Conservation (phyloP, 1,140 invertebrate genomes). For the honey bee (Apis mellifera) region DNA sequence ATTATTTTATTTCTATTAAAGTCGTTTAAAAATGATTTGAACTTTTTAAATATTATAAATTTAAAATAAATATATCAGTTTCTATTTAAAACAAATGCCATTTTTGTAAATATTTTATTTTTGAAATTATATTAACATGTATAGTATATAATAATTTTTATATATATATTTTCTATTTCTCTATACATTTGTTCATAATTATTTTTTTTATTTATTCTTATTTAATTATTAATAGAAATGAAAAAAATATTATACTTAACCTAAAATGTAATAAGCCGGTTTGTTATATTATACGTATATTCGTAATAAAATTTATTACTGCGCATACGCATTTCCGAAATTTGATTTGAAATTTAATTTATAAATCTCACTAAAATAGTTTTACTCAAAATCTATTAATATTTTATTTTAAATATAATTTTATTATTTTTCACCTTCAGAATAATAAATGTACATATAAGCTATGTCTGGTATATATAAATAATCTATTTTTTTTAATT, state of each 20-base stretch:
- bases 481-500: not conserved
- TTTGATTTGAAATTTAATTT: constrained; percentile 31
- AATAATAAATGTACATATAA: not conserved
- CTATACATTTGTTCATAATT: not conserved
- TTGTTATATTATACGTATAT: not conserved
- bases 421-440: not conserved
- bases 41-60: not conserved
- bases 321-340: constrained; percentile 50
- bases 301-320: constrained; percentile 19
- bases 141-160: not conserved
- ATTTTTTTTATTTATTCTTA: not conserved
- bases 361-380: not conserved
- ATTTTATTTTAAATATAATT: not conserved
- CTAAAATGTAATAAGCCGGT: constrained; percentile 30
- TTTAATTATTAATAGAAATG: not conserved
- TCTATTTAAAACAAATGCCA: not conserved
- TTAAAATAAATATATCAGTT: not conserved
- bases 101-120: not conserved
- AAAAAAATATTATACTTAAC: constrained; percentile 12
- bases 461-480: constrained; percentile 6
- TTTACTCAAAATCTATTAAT: not conserved
- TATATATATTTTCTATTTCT: not conserved
- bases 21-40: not conserved
- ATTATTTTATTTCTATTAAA: not conserved
- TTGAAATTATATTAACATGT: too few relatives aligned